phyloP scores from a whole-genome alignment of 1,140 invertebrate genomes.

The Drosophila carrolli region DNA sequence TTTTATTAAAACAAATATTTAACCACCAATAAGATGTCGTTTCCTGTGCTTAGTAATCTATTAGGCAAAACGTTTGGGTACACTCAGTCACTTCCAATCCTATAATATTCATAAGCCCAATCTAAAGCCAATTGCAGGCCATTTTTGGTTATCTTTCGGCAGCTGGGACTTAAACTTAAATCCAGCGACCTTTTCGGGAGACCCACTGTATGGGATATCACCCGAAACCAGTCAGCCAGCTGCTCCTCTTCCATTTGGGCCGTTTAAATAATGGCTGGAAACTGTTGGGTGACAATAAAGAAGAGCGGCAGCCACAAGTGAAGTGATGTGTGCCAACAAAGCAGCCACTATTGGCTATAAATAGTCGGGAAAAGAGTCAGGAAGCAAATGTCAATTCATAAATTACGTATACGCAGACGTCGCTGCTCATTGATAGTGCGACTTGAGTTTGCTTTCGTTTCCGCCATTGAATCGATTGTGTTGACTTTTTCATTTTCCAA shows the following conservation, averaged over 20 bases:
- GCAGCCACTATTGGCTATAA: conserved; percentile 26
- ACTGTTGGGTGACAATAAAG: conserved; percentile 45
- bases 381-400: conserved; percentile 54
- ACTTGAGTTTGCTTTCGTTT: conserved; percentile 12
- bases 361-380: conserved; percentile 46
- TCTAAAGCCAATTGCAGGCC: conserved; percentile 26
- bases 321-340: conserved; percentile 3
- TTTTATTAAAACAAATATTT: neutral
- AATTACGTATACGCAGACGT: conserved; percentile 33
- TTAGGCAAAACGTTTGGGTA: neutral
- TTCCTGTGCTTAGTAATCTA: neutral
- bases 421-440: conserved; percentile 22
- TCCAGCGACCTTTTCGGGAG: conserved; percentile 21
- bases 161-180: conserved; percentile 33
- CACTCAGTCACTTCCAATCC: neutral
- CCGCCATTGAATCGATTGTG: conserved; percentile 3
- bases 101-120: conserved; percentile 11
- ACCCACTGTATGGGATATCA: conserved; percentile 2
- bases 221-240: conserved; percentile 14
- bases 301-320: conserved; percentile 7
- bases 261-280: conserved; percentile 53
- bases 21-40: neutral
- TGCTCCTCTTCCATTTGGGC: conserved; percentile 25
- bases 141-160: conserved; percentile 21
- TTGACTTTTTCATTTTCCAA: conserved; percentile 6